A percentile compares a stretch with the other conserved stretches of the same genome.
Conservation (phyloP, 2,113 vertebrate genomes). For the Sigmodon hispidus region DNA sequence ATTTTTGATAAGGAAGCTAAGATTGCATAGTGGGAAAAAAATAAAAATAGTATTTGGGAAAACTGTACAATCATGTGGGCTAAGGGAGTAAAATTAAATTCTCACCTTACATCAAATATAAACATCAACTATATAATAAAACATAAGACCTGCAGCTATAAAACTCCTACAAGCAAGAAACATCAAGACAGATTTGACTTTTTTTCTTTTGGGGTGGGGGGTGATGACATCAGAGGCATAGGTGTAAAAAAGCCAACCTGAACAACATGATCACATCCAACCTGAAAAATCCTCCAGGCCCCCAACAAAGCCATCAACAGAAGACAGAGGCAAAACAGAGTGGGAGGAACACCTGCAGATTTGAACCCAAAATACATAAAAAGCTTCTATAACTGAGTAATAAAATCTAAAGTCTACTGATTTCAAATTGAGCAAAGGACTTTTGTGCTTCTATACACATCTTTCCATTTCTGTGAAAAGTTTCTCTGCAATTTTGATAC, state of each 20-base stretch:
- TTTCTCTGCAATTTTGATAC: neutral
- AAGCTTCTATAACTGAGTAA: neutral
- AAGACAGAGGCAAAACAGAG: neutral
- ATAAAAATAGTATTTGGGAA: neutral
- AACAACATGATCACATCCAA: neutral
- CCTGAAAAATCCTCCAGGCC: neutral
- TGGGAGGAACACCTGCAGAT: neutral
- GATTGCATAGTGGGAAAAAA: neutral
- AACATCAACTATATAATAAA: too few species aligned
- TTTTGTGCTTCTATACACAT: neutral
- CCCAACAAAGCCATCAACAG: neutral
- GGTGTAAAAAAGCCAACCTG: neutral
- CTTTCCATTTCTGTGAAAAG: neutral
- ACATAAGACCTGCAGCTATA: too few species aligned
- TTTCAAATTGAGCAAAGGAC: neutral
- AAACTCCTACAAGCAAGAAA: too few species aligned
- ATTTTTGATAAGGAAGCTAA: neutral
- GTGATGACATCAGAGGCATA: neutral
- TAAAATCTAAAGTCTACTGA: neutral
- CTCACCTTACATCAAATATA: neutral
- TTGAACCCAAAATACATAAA: neutral
- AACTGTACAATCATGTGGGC: neutral
- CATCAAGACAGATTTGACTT: neutral
- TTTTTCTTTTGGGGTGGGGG: neutral
- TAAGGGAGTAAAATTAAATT: neutral